A percentile compares a stretch with the other conserved stretches of the same genome.
These are phyloP conservation scores for Orgyia antiqua DNA, from an alignment of 2,888 invertebrate species.

Conservation along the genomic window DNA sequence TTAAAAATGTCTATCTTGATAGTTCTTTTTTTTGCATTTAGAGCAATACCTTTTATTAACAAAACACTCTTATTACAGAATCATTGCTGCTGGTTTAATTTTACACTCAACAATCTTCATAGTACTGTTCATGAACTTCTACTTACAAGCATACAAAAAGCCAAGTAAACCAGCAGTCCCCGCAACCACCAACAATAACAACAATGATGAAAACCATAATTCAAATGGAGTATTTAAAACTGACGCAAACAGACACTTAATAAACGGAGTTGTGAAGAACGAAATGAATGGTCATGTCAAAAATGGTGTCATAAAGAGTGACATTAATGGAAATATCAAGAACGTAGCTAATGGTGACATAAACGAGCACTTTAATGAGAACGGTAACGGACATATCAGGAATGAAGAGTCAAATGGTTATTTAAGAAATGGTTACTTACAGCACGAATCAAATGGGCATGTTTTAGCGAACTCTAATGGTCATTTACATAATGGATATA, in stretches of 20 bases:
- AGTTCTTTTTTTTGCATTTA: too few relatives aligned
- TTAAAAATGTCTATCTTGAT: too few relatives aligned
- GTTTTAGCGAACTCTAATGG: conserved; percentile 10
- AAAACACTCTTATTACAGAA: conserved; percentile 51
- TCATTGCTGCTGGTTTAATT: conserved; percentile 86
- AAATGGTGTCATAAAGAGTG: conserved; percentile 22
- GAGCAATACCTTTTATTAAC: too few relatives aligned
- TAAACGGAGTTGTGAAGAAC: conserved; percentile 12
- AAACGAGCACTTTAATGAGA: conserved; percentile 25
- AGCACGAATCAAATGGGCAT: conserved; percentile 15
- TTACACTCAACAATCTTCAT: conserved; percentile 93
- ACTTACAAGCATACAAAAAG: conserved; percentile 86
- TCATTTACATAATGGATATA: conserved; percentile 26
- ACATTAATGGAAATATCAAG: conserved; percentile 25
- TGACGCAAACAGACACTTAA: conserved; percentile 17
- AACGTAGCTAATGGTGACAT: conserved; percentile 16
- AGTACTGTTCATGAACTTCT: conserved; percentile 93
- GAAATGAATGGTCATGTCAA: conserved; percentile 11
- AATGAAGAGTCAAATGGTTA: conserved; percentile 19
- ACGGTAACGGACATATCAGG: conserved; percentile 21
- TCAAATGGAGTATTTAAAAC: conserved; percentile 19
- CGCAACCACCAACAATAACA: conserved; percentile 28
- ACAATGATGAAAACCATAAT: conserved; percentile 23
- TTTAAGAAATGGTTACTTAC: conserved; percentile 18
- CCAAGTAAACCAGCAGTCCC: conserved; percentile 17